phyloP scores from a whole-genome alignment of 2,113 vertebrate genomes.

The Turdus rufiventris region DNA sequence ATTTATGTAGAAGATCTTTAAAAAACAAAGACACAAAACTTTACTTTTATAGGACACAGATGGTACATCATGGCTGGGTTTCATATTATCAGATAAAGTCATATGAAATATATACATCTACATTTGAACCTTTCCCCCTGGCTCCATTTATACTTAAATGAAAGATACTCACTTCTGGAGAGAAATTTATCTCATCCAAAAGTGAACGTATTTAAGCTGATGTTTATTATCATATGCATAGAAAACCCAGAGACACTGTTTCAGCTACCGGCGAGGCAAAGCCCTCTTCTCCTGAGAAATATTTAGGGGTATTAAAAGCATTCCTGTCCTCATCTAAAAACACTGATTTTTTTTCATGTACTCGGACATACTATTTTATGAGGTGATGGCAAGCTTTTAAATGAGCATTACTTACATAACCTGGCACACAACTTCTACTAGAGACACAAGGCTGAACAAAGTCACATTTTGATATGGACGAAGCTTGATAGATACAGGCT shows the following conservation, averaged over 20 bases:
- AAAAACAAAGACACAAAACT: neutral
- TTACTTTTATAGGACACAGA: neutral
- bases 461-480: neutral
- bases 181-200: neutral
- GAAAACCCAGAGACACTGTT: neutral
- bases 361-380: neutral
- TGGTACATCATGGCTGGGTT: neutral
- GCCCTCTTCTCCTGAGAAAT: neutral
- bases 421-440: neutral
- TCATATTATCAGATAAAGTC: neutral
- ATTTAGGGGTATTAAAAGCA: neutral
- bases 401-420: neutral
- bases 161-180: neutral
- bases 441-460: neutral
- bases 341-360: neutral
- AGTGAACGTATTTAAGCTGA: neutral
- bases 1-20: neutral
- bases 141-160: neutral
- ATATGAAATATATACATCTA: neutral
- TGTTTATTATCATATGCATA: neutral
- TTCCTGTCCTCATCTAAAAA: neutral
- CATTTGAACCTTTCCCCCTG: neutral
- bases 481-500: neutral
- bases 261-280: neutral
- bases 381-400: neutral